Evolutionary conservation across 2,797 vertebrate genomes (phyloP).

Genomic region (Lithobates pipiens): DNA sequence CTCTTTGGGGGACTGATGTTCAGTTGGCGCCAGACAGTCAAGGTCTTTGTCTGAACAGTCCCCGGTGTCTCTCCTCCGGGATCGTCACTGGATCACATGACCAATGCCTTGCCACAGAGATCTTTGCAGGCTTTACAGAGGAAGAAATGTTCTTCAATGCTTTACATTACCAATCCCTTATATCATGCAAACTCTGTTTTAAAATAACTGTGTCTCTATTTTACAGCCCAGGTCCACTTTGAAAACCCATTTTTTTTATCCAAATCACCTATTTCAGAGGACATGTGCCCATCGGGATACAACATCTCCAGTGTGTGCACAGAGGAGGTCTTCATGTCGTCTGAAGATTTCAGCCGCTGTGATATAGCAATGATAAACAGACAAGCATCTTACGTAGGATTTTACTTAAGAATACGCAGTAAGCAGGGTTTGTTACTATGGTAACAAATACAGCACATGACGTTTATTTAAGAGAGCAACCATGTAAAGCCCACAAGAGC

Average conservation of each 20-base stretch:
- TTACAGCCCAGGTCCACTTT: neutral
- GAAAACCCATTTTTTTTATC: neutral
- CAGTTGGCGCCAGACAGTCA: no score
- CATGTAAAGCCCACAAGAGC: conserved; percentile 31
- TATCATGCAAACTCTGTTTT: no score
- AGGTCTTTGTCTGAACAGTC: no score
- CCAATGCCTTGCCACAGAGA: no score
- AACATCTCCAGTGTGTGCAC: no score
- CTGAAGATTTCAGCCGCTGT: conserved; percentile 30
- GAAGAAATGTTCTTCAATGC: no score
- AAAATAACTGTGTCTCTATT: neutral
- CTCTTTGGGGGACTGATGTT: no score
- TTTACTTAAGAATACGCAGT: conserved; percentile 57
- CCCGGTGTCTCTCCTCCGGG: no score
- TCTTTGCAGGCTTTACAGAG: no score
- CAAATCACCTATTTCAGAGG: neutral
- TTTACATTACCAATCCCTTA: no score
- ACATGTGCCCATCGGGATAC: neutral
- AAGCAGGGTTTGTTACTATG: conserved; percentile 63
- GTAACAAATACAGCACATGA: conserved; percentile 58
- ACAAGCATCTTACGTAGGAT: conserved; percentile 58
- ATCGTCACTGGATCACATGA: no score
- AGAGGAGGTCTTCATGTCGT: neutral
- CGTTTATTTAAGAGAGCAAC: conserved; percentile 40
- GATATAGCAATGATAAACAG: conserved; percentile 44